Evolutionary conservation across 2,888 invertebrate genomes (phyloP).

Genomic region (Xestia xanthographa): DNA sequence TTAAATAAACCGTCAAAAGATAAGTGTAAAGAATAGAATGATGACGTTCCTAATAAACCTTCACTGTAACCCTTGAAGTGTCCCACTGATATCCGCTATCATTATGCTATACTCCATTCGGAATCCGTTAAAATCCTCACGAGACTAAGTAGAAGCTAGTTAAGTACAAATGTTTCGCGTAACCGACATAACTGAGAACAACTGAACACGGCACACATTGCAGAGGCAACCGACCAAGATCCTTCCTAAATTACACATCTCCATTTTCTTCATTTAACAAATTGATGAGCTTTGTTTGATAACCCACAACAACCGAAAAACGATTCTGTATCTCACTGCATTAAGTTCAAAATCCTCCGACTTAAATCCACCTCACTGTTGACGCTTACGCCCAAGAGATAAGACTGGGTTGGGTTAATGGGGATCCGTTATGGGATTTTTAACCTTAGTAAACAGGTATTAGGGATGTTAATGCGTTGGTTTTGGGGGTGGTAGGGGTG

Average conservation of each 20-base stretch:
- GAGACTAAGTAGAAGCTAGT: conserved; percentile 32
- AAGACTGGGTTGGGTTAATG: conserved; percentile 84
- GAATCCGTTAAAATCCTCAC: conserved; percentile 27
- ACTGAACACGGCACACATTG: conserved; percentile 71
- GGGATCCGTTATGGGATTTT: conserved; percentile 79
- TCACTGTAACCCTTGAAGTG: too few species aligned
- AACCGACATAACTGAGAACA: conserved; percentile 45
- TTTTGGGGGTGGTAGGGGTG: conserved; percentile 67
- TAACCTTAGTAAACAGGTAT: conserved; percentile 81
- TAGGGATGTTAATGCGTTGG: conserved; percentile 82
- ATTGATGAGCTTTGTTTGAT: conserved; percentile 85
- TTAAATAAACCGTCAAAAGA: too few species aligned
- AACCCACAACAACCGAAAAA: conserved; percentile 66
- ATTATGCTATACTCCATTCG: not conserved
- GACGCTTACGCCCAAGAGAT: conserved; percentile 87
- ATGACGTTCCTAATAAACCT: too few species aligned
- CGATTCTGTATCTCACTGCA: conserved; percentile 67
- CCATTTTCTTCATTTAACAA: conserved; percentile 90
- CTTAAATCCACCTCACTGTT: conserved; percentile 69
- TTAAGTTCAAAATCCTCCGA: conserved; percentile 77
- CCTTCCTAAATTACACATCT: conserved; percentile 85
- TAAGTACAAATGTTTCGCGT: conserved; percentile 44
- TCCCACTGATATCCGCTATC: too few species aligned
- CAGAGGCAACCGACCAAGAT: conserved; percentile 78
- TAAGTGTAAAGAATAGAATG: too few species aligned